Evolutionary conservation across 2,113 vertebrate species (phyloP).

Genomic region (Salminus brasiliensis): DNA sequence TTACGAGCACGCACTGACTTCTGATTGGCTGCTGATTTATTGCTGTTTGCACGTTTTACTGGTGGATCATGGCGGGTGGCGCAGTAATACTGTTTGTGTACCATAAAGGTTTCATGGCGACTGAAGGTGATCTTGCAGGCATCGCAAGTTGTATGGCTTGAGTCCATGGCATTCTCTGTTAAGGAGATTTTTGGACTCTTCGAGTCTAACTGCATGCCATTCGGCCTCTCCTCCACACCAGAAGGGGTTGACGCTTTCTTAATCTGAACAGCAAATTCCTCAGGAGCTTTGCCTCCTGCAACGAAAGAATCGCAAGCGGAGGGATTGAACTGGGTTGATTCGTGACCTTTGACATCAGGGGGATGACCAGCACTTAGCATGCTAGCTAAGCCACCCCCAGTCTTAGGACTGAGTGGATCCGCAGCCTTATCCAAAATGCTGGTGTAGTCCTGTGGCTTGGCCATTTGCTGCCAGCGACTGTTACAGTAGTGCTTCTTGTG

Average conservation of each 20-base stretch:
- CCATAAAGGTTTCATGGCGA: conserved; percentile 85
- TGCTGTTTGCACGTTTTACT: conserved; percentile 78
- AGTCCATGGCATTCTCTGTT: conserved; percentile 77
- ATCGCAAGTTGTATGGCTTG: conserved; percentile 85
- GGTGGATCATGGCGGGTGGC: conserved; percentile 87
- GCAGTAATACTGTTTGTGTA: conserved; percentile 91
- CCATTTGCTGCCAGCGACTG: conserved; percentile 86
- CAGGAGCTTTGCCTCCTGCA: conserved; percentile 77
- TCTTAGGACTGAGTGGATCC: conserved; percentile 80
- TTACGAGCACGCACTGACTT: conserved; percentile 86
- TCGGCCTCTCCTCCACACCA: conserved; percentile 78
- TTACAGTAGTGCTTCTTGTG: conserved; percentile 92
- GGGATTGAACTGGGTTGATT: conserved; percentile 77
- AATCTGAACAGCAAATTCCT: conserved; percentile 74
- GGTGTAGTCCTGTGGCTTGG: conserved; percentile 81
- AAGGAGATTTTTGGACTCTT: conserved; percentile 73
- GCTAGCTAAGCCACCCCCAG: conserved; percentile 73
- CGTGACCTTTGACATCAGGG: conserved; percentile 79
- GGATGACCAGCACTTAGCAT: conserved; percentile 75
- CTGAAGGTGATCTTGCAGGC: conserved; percentile 91
- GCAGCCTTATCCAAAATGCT: conserved; percentile 81
- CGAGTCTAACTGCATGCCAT: conserved; percentile 76
- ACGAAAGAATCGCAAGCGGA: conserved; percentile 80
- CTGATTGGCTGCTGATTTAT: conserved; percentile 85
- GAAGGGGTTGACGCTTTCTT: conserved; percentile 78